Evolutionary conservation across 2,888 invertebrate genomes (phyloP).

Genomic region (Drosophila lacicola): DNA sequence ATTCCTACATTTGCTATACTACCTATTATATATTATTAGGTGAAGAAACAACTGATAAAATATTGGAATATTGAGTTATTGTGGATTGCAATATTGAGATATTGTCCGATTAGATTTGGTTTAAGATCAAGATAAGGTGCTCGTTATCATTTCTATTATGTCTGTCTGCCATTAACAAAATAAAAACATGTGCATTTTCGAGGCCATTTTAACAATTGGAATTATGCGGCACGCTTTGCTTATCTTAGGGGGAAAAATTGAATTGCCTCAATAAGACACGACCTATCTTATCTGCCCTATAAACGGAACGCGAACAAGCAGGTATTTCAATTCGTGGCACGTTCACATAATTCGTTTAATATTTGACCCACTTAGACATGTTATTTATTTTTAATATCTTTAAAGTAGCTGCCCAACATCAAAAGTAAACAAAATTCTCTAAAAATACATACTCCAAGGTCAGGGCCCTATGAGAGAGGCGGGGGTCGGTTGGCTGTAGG

Average conservation of each 20-base stretch:
- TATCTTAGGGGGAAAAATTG: conserved; percentile 25
- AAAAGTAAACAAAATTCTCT: conserved; percentile 40
- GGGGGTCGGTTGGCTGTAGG: background rate
- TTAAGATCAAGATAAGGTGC: background rate
- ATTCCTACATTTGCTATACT: background rate
- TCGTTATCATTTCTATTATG: background rate
- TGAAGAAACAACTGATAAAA: too few species aligned
- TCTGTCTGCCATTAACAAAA: background rate
- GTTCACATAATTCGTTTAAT: conserved; percentile 35
- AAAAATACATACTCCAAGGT: conserved; percentile 36
- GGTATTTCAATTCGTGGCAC: background rate
- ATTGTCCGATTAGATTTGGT: conserved; percentile 6
- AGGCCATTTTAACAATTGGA: conserved; percentile 1
- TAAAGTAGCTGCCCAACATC: conserved; percentile 6
- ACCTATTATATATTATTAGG: too few species aligned
- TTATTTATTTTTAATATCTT: conserved; percentile 33
- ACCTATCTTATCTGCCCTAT: conserved; percentile 41
- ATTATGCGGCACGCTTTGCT: conserved; percentile 38
- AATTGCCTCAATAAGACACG: conserved; percentile 21
- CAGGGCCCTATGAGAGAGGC: conserved; percentile 1
- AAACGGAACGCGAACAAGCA: conserved; percentile 1
- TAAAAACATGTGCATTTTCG: background rate
- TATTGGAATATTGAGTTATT: too few species aligned
- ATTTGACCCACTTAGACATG: conserved; percentile 48
- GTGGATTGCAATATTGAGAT: too few species aligned